Conservation (phyloP, 1,140 invertebrate species). For the Drosophila simulans region DNA sequence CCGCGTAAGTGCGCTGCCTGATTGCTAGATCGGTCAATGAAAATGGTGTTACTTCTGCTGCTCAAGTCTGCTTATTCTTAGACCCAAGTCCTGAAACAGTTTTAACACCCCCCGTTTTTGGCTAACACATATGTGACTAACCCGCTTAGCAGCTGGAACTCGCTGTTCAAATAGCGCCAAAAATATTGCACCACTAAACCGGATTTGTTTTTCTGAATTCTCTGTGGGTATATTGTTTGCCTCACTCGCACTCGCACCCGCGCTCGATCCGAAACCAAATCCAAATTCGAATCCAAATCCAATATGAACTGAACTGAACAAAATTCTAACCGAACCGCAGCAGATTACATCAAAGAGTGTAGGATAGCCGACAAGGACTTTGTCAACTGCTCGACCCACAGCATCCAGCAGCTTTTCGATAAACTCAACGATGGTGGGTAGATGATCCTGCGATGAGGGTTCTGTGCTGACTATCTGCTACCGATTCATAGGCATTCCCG, state of each 20-base stretch:
- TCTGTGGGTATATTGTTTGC: slow-evolving; percentile 40
- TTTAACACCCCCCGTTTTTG: background rate
- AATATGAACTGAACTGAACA: slow-evolving; percentile 50
- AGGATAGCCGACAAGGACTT: slow-evolving; percentile 87
- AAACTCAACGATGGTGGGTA: slow-evolving; percentile 85
- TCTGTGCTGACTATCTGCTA: background rate
- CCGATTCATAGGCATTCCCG: slow-evolving; percentile 71
- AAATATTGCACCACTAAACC: slow-evolving; percentile 73
- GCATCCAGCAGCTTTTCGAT: slow-evolving; percentile 88
- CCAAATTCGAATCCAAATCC: slow-evolving; percentile 3
- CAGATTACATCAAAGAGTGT: slow-evolving; percentile 88
- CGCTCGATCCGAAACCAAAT: slow-evolving; percentile 13
- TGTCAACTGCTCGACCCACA: slow-evolving; percentile 87
- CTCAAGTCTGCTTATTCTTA: background rate
- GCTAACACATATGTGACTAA: slow-evolving; percentile 62
- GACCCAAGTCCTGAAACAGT: background rate
- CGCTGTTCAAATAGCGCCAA: slow-evolving; percentile 30
- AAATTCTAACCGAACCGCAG: slow-evolving; percentile 85
- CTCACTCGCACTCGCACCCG: slow-evolving; percentile 23
- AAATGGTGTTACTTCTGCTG: too few relatives aligned
- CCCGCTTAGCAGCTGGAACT: slow-evolving; percentile 37
- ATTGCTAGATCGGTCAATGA: too few relatives aligned
- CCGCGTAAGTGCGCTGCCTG: slow-evolving; percentile 73
- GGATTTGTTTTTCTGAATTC: slow-evolving; percentile 65
- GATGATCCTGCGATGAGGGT: background rate